Evolutionary conservation across 2,888 invertebrate species (phyloP), one percentile per base, ranked within the genome.

Genomic region (Orthosia cruda): DNA sequence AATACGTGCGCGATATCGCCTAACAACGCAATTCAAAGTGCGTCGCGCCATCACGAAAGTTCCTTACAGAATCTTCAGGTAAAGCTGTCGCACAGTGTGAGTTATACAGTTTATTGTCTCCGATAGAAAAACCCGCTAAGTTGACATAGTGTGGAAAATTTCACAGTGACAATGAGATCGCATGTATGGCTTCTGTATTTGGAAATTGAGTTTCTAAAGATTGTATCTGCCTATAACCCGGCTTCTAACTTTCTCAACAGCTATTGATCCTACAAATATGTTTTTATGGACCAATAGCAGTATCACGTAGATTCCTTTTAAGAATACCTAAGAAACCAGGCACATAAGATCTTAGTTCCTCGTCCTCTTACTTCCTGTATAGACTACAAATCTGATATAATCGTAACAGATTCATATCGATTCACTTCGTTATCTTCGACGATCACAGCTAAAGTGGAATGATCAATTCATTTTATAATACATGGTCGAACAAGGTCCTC

Each of bases 391-490:
- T 69, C 57, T 12, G 69, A 62, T 70, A 62, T 18, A 47, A 68
- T 61, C 50, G 12, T 26, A 69, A 26, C 16, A 54, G 64, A 68
- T 49, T 26, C 9, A 45, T 59, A 62, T 57, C 52, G 52, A 65
- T 62, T 75, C 26, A 75, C 54, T 76, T 80, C 65, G 84, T 80
- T 80, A 81, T 55, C 71, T 71, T 66, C 45, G 66, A 85, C 58
- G 63, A 88, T 89, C 88, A 90, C 88, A 89, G 87, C 75, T 86
- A 79, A 52, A 80, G 71, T 84, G 88, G 84, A 89, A 86, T 84
- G 77, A 64, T 72, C 47, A 63, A 71, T 23, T 74, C 23, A 59
- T 57, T 61, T 57, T 58, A 63, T 66, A 74, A 71, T 68, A 83
- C 61, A 68, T 26, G 47, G 20, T 77, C 20, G 70, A 74, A 86